Evolutionary conservation across 1,140 invertebrate species (phyloP).

Genomic region (Brachionus rubens): DNA sequence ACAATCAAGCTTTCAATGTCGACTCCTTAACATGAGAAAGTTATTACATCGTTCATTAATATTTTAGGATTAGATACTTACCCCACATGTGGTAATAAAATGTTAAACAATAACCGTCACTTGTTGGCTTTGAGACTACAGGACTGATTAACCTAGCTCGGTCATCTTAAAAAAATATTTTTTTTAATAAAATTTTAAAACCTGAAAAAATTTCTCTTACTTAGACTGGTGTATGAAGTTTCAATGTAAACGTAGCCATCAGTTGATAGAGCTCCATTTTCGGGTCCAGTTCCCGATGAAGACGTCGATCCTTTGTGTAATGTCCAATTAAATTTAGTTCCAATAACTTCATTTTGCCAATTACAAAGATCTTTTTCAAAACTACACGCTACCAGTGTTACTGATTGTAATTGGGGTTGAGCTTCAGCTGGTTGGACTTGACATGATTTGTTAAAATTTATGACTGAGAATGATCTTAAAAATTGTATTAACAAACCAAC

Average conservation of each 20-base stretch:
- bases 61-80: too few species aligned
- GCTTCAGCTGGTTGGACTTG: conserved; percentile 11
- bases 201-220: neutral
- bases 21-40: conserved; percentile 10
- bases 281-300: neutral
- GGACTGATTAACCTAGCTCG: conserved; percentile 25
- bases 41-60: neutral
- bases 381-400: conserved; percentile 62
- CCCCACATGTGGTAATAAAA: conserved; percentile 51
- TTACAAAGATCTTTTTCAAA: conserved; percentile 63
- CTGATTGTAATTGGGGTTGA: conserved; percentile 7
- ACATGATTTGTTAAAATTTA: too few species aligned
- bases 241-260: conserved; percentile 37
- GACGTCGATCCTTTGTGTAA: neutral
- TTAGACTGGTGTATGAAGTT: conserved; percentile 46
- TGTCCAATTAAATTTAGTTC: conserved; percentile 5
- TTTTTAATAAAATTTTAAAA: neutral
- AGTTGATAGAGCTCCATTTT: conserved; percentile 37
- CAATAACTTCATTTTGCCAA: conserved; percentile 17
- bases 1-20: conserved; percentile 4
- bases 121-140: conserved; percentile 5
- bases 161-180: conserved; percentile 16
- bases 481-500: too few species aligned
- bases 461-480: too few species aligned
- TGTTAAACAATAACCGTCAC: conserved; percentile 40